Evolutionary conservation across 2,888 invertebrate genomes (phyloP).

Genomic region (Atethmia centrago): DNA sequence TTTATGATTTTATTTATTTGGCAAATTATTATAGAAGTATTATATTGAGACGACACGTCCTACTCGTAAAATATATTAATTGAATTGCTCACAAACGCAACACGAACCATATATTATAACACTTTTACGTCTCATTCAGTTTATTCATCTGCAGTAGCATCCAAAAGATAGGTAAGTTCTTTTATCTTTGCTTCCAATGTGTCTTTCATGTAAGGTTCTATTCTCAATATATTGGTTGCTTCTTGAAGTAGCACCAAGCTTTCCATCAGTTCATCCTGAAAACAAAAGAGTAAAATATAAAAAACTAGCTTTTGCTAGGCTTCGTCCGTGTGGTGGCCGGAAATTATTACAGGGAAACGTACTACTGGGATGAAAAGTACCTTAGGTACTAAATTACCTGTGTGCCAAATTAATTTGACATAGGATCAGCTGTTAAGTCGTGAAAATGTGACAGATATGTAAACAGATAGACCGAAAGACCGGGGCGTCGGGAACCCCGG

Average conservation of each 20-base stretch:
- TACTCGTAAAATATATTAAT: not conserved
- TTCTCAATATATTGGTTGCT: slow-evolving; percentile 90
- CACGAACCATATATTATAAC: not conserved
- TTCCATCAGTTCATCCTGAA: slow-evolving; percentile 90
- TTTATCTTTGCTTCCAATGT: slow-evolving; percentile 87
- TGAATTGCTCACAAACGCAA: not conserved
- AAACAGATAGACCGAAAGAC: too few species aligned
- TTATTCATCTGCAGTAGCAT: slow-evolving; percentile 69
- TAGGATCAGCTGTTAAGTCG: not conserved
- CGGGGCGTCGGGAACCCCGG: too few species aligned
- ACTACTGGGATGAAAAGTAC: not conserved
- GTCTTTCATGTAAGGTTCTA: slow-evolving; percentile 91
- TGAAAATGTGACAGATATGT: too few species aligned
- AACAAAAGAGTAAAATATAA: slow-evolving; percentile 18
- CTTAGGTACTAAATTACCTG: not conserved
- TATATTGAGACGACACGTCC: not conserved
- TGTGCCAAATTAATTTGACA: not conserved
- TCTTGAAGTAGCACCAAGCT: slow-evolving; percentile 91
- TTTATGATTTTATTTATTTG: slow-evolving; percentile 11
- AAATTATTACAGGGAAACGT: not conserved
- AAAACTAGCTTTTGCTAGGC: not conserved
- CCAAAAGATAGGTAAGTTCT: slow-evolving; percentile 80
- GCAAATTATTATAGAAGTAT: not conserved
- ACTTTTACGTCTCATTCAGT: not conserved
- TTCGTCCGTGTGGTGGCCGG: not conserved